Percentiles rank a stretch among this genome's conserved stretches.
phyloP scores from a whole-genome alignment of 2,797 vertebrate genomes.

The Mormyrus hasselquistii region DNA sequence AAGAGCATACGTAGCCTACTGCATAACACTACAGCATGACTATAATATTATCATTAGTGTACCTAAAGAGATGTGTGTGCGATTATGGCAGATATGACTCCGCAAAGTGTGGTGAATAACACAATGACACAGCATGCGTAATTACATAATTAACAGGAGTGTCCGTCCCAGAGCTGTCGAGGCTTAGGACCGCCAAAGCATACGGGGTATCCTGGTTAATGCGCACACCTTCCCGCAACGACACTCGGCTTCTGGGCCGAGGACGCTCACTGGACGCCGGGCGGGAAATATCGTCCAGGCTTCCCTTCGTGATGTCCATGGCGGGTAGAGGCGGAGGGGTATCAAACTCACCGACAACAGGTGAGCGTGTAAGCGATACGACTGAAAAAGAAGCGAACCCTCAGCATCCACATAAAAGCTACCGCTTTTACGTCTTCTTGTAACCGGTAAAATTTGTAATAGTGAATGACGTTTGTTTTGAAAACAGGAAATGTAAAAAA shows the following conservation, averaged over 20 bases:
- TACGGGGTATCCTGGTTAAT: conserved; percentile 20
- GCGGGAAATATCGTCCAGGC: conserved; percentile 69
- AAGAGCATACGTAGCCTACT: neutral
- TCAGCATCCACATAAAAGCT: neutral
- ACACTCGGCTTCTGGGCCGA: conserved; percentile 49
- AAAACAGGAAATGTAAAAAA: neutral
- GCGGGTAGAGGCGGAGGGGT: neutral
- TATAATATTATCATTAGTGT: too few species aligned
- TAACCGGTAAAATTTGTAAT: neutral
- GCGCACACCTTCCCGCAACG: conserved; percentile 31
- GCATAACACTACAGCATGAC: neutral
- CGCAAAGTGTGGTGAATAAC: neutral
- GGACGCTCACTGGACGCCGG: conserved; percentile 57
- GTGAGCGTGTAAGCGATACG: neutral
- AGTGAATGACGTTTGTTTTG: neutral
- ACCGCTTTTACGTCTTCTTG: neutral
- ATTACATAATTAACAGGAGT: conserved; percentile 40
- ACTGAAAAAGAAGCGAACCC: neutral
- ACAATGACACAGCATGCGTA: neutral
- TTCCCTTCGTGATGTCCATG: conserved; percentile 72
- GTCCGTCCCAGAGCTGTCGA: conserved; percentile 54
- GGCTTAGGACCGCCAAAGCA: conserved; percentile 62
- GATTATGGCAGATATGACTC: neutral
- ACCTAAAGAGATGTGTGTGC: neutral
- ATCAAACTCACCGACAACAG: neutral